These are phyloP conservation scores for Daubentonia madagascariensis DNA, from an alignment of 2,113 vertebrate species.

Conservation along the genomic window DNA sequence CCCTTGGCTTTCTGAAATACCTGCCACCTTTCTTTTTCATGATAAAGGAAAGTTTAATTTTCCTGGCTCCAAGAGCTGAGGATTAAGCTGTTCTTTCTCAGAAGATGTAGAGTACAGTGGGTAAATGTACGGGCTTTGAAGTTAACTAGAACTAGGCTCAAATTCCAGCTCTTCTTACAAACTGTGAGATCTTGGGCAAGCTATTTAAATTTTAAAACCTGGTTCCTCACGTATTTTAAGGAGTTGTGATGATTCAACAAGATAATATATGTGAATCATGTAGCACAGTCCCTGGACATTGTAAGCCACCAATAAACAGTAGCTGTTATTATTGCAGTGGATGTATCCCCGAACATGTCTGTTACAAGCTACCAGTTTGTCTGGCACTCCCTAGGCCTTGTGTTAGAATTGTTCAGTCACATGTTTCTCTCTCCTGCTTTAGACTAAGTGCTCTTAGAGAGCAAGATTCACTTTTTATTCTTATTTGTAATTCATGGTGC, in stretches of 20 bases:
- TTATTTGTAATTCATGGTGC: not conserved
- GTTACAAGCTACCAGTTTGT: not conserved
- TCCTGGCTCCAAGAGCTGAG: not conserved
- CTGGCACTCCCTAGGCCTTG: not conserved
- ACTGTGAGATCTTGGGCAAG: not conserved
- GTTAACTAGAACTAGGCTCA: not conserved
- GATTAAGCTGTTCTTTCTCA: not conserved
- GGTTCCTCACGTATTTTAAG: not conserved
- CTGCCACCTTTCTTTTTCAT: not conserved
- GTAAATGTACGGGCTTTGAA: not conserved
- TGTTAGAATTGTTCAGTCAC: not conserved
- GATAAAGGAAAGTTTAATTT: not conserved
- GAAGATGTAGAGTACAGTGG: not conserved
- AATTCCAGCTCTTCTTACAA: not conserved
- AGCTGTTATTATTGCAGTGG: not conserved
- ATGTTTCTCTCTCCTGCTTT: not conserved
- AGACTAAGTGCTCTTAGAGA: not conserved
- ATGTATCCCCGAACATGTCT: not conserved
- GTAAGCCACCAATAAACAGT: not conserved
- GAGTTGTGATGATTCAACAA: not conserved
- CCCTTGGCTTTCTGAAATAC: not conserved
- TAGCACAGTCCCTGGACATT: not conserved
- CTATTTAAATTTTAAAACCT: slow-evolving; percentile 2
- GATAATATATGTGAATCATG: not conserved
- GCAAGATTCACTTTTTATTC: not conserved